Percentiles rank a stretch among this genome's conserved stretches.
phyloP scores from a whole-genome alignment of 2,888 invertebrate species.

The Meiosimyza platycephala region DNA sequence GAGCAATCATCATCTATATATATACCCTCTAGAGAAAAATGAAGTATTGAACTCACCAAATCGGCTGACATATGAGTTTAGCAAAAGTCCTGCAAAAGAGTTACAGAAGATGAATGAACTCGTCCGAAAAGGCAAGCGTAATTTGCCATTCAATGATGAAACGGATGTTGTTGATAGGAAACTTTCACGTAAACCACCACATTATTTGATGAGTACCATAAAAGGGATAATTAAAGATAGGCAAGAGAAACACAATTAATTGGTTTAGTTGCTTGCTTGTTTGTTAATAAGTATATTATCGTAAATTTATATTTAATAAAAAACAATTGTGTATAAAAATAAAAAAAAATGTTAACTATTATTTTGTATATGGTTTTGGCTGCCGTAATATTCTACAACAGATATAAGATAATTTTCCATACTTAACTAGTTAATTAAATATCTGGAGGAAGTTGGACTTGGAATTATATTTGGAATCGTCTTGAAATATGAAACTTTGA shows the following conservation, averaged over 20 bases:
- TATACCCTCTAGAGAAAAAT: slow-evolving; percentile 69
- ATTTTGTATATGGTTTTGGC: no score
- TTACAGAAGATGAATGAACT: slow-evolving; percentile 61
- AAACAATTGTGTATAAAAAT: no score
- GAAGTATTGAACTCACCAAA: slow-evolving; percentile 65
- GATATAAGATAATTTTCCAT: no score
- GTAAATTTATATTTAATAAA: no score
- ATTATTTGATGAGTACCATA: slow-evolving; percentile 42
- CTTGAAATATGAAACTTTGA: no score
- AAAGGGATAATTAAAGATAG: slow-evolving; percentile 56
- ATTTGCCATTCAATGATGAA: slow-evolving; percentile 59
- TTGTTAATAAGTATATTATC: no score
- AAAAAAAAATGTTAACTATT: no score
- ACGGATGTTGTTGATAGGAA: slow-evolving; percentile 35
- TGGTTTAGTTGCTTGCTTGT: neutral
- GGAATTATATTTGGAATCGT: no score
- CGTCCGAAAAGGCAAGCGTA: slow-evolving; percentile 59
- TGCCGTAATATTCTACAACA: no score
- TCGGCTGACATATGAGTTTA: slow-evolving; percentile 60
- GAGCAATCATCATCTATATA: slow-evolving; percentile 71
- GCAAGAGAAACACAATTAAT: slow-evolving; percentile 51
- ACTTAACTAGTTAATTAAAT: no score
- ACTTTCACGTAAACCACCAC: slow-evolving; percentile 42
- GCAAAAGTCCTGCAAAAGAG: slow-evolving; percentile 64
- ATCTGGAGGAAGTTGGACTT: no score